These are phyloP conservation scores for Babylonia areolata DNA, from an alignment of 1,140 invertebrate genomes.

Conservation along the genomic window DNA sequence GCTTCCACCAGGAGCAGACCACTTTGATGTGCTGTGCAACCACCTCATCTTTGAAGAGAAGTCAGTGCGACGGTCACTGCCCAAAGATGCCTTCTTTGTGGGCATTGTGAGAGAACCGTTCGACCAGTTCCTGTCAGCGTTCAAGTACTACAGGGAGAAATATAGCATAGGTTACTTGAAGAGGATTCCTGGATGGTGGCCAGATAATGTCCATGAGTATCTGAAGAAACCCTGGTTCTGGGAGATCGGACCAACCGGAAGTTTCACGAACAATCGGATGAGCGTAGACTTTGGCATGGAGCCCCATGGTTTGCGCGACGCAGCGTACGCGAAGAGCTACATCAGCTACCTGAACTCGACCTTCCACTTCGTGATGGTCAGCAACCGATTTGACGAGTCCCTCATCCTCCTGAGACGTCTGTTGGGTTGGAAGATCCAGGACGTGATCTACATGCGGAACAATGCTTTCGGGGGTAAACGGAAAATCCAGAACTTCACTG, in stretches of 20 bases:
- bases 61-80: conserved; percentile 39
- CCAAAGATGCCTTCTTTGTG: conserved; percentile 57
- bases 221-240: conserved; percentile 37
- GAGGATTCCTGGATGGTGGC: conserved; percentile 45
- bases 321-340: conserved; percentile 30
- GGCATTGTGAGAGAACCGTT: conserved; percentile 63
- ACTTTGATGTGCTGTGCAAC: conserved; percentile 60
- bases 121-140: conserved; percentile 59
- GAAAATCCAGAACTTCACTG: not conserved
- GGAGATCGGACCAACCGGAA: conserved; percentile 29
- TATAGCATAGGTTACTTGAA: conserved; percentile 38
- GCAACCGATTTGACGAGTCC: conserved; percentile 63
- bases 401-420: conserved; percentile 55
- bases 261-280: conserved; percentile 62
- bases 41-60: conserved; percentile 60
- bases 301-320: conserved; percentile 20
- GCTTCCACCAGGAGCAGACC: conserved; percentile 27
- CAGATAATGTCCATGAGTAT: conserved; percentile 51
- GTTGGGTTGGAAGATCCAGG: conserved; percentile 59
- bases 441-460: conserved; percentile 49
- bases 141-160: conserved; percentile 44
- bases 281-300: conserved; percentile 60
- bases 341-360: conserved; percentile 52
- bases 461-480: conserved; percentile 13
- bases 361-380: conserved; percentile 57